Conservation (phyloP, 1,140 invertebrate genomes). For the Lanistes nyassanus region DNA sequence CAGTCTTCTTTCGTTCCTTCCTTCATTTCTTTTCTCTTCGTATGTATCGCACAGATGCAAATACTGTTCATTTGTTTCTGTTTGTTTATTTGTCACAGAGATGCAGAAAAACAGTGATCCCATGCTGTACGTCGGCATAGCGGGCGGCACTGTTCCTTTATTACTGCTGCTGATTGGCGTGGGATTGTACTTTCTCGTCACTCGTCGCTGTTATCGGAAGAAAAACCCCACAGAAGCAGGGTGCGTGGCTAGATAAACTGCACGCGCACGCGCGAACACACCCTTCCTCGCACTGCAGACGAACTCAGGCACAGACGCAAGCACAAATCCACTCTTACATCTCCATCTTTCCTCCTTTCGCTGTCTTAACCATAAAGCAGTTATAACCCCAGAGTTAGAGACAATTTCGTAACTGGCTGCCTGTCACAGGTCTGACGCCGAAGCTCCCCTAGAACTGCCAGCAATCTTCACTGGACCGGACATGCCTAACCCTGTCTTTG, state of each 20-base stretch:
- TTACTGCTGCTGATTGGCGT: not conserved
- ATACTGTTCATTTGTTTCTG: not conserved
- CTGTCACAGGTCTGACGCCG: not conserved
- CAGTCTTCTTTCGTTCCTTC: not conserved
- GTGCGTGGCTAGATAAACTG: too few relatives aligned
- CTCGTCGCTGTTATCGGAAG: not conserved
- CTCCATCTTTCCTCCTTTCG: not conserved
- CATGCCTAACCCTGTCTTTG: constrained; percentile 35
- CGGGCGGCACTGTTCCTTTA: not conserved
- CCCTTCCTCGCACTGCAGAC: not conserved
- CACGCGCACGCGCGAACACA: not conserved
- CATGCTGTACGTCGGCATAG: too few relatives aligned
- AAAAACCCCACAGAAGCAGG: not conserved
- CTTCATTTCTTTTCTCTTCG: not conserved
- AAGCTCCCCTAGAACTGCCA: constrained; percentile 14
- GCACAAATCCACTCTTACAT: constrained; percentile 8
- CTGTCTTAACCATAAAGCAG: not conserved
- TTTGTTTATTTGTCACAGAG: not conserved
- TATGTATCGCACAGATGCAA: not conserved
- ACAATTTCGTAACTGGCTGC: constrained; percentile 2
- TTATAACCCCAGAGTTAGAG: not conserved
- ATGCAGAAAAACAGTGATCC: not conserved
- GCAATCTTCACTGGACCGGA: constrained; percentile 19
- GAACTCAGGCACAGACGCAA: not conserved
- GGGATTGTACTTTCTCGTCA: not conserved